Evolutionary conservation across 2,888 invertebrate genomes (phyloP).

Genomic region (Escarpia spicata): DNA sequence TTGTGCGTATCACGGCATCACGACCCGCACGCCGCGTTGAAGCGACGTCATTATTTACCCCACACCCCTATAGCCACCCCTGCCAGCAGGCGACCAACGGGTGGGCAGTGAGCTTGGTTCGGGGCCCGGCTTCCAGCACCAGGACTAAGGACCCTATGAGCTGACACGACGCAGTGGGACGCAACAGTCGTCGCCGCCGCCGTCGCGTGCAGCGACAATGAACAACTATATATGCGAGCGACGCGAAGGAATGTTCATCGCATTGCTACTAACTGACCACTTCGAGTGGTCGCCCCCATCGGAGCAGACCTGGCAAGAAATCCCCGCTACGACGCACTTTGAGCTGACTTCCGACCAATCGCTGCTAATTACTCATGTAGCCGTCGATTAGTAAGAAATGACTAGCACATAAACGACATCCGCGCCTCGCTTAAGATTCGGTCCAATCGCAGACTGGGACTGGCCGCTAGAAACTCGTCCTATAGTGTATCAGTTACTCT

Average conservation of each 20-base stretch:
- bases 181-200: background rate
- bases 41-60: conserved; percentile 13
- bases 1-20: conserved; percentile 6
- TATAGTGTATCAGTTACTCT: background rate
- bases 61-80: background rate
- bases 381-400: background rate
- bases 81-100: background rate
- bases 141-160: conserved; percentile 16
- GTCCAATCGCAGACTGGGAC: background rate
- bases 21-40: background rate
- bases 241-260: too few species aligned
- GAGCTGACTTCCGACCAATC: conserved; percentile 9
- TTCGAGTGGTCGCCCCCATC: background rate
- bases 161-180: background rate
- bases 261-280: background rate
- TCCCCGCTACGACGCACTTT: background rate
- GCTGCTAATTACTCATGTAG: background rate
- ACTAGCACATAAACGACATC: background rate
- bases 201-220: background rate
- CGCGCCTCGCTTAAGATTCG: background rate
- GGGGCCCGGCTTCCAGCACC: conserved; percentile 16
- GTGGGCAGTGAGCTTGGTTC: background rate
- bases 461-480: background rate
- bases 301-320: conserved; percentile 5
- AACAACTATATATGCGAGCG: background rate